Base-by-base conservation (phyloP, 1,140 invertebrate genomes). In the Apocrypta bakeri region DNA sequence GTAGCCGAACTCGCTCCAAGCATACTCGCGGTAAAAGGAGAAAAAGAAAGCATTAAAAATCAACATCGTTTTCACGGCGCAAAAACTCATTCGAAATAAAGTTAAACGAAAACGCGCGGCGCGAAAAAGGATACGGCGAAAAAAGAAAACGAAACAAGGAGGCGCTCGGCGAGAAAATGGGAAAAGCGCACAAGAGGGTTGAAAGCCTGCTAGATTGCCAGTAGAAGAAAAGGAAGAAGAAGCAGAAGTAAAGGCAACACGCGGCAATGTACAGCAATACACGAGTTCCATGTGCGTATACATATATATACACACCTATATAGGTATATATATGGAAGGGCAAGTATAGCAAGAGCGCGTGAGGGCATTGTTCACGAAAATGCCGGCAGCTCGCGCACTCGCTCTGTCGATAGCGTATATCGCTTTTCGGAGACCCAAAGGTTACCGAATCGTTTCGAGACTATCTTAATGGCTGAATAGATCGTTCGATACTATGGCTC, bases 391-490 rank as follows among this genome's bases (percentile, higher is more conserved):
- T 48, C 56, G 83, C 77, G 48, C 78, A 6, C 48, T 56, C 48
- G 14, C 48, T 56, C 48, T 56, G 87, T 92, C 88, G 90, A 92
- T 92, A 92, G 88, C 89, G 90, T 91, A 83, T 79, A 92, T 92
- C 90, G 91, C 88, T 21, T 92, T 92, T 92, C 86, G 90, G 88
- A 89, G 89, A 91, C 88, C 90, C 90, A 92, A 90, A 92, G 91
- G 91, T 92, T 92, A 92, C 90, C 89, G 91, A 92, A 92, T 92
- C 91, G 90, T 92, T 92, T 86, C 88, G 86, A 92, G 91, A 92
- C 91, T 92, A 92, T 92, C 91, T 92, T 92, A 92, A 92, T 91
- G 89, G 91, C 84, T 87, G 90, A 88, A 92, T 92, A 91, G 91
- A 92, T 92, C 91, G 91, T 92, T 92, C 89, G 90, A 92, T 92